These are phyloP conservation scores for Cololabis saira DNA, from an alignment of 2,113 vertebrate genomes.

Conservation along the genomic window DNA sequence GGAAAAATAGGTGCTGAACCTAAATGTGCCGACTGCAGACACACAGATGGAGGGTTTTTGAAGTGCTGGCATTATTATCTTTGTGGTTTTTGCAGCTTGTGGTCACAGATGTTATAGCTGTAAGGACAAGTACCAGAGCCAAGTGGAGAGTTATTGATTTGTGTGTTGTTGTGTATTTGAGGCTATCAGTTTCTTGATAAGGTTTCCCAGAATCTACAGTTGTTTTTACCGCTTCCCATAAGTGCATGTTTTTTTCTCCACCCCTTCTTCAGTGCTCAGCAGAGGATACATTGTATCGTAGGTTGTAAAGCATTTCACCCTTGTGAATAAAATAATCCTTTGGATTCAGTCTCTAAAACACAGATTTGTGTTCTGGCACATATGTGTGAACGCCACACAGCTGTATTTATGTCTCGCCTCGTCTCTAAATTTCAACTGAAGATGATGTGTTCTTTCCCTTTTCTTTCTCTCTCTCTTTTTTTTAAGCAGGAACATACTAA, in stretches of 20 bases:
- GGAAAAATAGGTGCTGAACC: slow-evolving; percentile 15
- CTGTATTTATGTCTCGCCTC: slow-evolving; percentile 53
- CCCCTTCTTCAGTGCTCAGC: not conserved
- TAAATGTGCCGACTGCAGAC: not conserved
- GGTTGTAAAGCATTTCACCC: slow-evolving; percentile 20
- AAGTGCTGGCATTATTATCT: slow-evolving; percentile 30
- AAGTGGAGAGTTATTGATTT: slow-evolving; percentile 67
- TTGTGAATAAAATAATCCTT: slow-evolving; percentile 2
- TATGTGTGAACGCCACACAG: slow-evolving; percentile 23
- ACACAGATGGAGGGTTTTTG: slow-evolving; percentile 31
- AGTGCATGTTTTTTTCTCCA: slow-evolving; percentile 8
- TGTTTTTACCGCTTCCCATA: slow-evolving; percentile 48
- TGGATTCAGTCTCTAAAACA: not conserved
- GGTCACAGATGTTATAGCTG: slow-evolving; percentile 36
- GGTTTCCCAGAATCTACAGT: slow-evolving; percentile 68
- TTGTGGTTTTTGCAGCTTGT: slow-evolving; percentile 28
- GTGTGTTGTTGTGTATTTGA: slow-evolving; percentile 50
- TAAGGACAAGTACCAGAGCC: slow-evolving; percentile 37
- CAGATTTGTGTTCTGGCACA: slow-evolving; percentile 9
- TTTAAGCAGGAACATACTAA: not conserved
- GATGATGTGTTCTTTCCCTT: not conserved
- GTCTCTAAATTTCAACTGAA: slow-evolving; percentile 47
- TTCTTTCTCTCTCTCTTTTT: not conserved
- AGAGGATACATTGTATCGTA: not conserved
- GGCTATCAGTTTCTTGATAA: slow-evolving; percentile 65